A percentile compares a stretch with the other conserved stretches of the same genome.
These are phyloP conservation scores for Phytoseiulus persimilis DNA, from an alignment of 2,888 invertebrate genomes.

Conservation along the genomic window DNA sequence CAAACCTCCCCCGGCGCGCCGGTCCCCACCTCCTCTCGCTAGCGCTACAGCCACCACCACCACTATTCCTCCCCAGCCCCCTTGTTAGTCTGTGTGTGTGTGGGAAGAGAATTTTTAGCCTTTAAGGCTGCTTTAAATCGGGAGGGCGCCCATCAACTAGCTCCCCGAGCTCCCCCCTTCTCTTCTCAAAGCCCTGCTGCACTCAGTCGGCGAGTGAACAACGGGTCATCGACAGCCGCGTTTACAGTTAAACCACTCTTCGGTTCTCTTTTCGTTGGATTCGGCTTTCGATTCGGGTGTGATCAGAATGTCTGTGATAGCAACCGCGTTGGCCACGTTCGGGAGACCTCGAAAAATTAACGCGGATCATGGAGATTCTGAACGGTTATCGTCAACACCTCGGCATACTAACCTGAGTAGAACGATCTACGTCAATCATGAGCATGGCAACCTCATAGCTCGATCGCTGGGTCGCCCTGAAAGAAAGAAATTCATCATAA, in stretches of 20 bases:
- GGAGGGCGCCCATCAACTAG: slow-evolving; percentile 5
- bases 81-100: not conserved
- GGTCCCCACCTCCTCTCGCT: not conserved
- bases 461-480: slow-evolving; percentile 34
- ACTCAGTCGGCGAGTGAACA: not conserved
- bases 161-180: not conserved
- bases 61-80: not conserved
- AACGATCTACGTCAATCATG: slow-evolving; percentile 38
- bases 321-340: too few species aligned
- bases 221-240: not conserved
- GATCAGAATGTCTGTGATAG: not conserved
- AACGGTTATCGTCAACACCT: too few species aligned
- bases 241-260: not conserved
- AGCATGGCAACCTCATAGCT: slow-evolving; percentile 39
- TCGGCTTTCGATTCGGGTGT: not conserved
- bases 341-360: too few species aligned
- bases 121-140: slow-evolving; percentile 11
- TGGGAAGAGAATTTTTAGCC: slow-evolving; percentile 39
- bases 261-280: not conserved
- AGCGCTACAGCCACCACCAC: not conserved
- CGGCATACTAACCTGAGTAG: slow-evolving; percentile 23
- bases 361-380: too few species aligned
- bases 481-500: not conserved
- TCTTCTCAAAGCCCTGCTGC: not conserved
- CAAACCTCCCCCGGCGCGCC: slow-evolving; percentile 23